A percentile compares a stretch with the other conserved stretches of the same genome.
Evolutionary conservation across 2,113 vertebrate species (phyloP).

Genomic region (Stegastes partitus): DNA sequence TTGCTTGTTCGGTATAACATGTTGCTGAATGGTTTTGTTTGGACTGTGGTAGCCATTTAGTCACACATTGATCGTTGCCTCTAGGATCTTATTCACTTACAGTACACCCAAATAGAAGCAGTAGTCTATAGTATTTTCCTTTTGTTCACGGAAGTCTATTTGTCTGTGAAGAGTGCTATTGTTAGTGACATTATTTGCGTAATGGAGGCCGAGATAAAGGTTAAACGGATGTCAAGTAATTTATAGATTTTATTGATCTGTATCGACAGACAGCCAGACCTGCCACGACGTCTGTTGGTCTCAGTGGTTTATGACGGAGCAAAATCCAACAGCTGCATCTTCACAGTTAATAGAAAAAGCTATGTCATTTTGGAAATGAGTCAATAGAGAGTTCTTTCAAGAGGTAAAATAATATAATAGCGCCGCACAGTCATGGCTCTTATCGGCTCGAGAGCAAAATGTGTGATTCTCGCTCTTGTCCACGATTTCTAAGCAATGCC

Average conservation of each 20-base stretch:
- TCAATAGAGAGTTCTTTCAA: conserved; percentile 1
- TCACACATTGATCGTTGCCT: not conserved
- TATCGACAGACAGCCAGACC: conserved; percentile 27
- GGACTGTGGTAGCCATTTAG: not conserved
- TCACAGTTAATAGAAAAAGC: not conserved
- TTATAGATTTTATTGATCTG: conserved; percentile 32
- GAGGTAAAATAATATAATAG: conserved; percentile 9
- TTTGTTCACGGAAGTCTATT: not conserved
- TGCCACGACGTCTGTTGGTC: not conserved
- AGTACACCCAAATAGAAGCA: not conserved
- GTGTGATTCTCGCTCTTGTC: not conserved
- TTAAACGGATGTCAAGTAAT: conserved; percentile 31
- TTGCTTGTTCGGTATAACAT: not conserved
- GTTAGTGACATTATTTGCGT: conserved; percentile 14
- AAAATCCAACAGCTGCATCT: not conserved
- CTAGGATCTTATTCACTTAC: not conserved
- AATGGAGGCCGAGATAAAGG: not conserved
- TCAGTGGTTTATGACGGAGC: conserved; percentile 2
- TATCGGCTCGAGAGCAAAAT: not conserved
- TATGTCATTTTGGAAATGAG: not conserved
- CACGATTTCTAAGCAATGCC: not conserved
- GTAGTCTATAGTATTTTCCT: not conserved
- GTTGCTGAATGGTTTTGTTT: not conserved
- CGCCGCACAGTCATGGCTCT: not conserved
- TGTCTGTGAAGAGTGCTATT: not conserved